Conservation (phyloP, 2,113 vertebrate species). For the Lepus timidus region DNA sequence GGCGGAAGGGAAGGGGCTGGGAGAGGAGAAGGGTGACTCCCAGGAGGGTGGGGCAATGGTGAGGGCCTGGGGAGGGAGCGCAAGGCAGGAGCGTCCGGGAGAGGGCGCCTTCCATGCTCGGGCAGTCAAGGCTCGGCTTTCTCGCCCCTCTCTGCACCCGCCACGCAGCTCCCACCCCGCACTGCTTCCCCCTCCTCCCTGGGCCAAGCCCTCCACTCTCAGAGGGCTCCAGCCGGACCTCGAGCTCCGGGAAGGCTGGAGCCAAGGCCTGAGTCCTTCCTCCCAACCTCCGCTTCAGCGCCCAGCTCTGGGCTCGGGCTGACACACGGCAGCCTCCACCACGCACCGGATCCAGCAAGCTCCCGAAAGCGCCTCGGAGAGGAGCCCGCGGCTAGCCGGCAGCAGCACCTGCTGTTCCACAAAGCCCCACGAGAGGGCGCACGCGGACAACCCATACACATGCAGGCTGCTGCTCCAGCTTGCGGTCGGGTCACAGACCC, state of each 20-base stretch:
- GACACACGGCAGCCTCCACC: not conserved
- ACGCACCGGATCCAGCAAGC: not conserved
- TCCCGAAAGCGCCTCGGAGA: too few relatives aligned
- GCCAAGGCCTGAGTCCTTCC: not conserved
- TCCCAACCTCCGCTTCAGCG: not conserved
- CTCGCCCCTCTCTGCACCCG: not conserved
- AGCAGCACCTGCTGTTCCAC: not conserved
- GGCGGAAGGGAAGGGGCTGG: fast-evolving
- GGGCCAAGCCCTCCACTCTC: not conserved
- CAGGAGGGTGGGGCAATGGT: not conserved
- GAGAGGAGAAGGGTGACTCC: not conserved
- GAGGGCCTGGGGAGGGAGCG: not conserved
- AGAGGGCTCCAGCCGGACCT: not conserved
- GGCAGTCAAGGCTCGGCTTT: not conserved
- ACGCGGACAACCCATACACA: conserved; percentile 71
- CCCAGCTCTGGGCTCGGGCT: not conserved
- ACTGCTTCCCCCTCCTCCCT: fast-evolving
- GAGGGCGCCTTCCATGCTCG: not conserved
- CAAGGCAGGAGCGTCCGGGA: not conserved
- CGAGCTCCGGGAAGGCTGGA: not conserved
- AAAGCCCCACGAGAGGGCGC: conserved; percentile 85
- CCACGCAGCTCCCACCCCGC: too few relatives aligned
- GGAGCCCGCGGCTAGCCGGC: not conserved
- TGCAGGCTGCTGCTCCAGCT: too few relatives aligned
- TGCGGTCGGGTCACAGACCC: not conserved